Conservation (phyloP, 2,797 vertebrate genomes). For the Tiaroga cobitis region DNA sequence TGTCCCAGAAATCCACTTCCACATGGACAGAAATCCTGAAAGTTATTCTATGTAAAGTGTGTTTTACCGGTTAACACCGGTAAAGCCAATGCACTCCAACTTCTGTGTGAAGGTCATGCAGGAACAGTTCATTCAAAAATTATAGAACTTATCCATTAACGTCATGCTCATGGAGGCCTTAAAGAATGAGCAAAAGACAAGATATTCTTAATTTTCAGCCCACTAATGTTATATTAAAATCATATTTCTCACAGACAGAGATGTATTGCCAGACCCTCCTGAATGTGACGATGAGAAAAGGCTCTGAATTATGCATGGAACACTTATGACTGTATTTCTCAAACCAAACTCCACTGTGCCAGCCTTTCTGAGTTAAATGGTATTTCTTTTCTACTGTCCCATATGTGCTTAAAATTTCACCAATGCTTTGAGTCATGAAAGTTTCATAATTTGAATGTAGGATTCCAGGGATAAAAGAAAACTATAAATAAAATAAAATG, state of each 20-base stretch:
- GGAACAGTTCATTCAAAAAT: conserved; percentile 37
- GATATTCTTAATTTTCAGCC: conserved; percentile 53
- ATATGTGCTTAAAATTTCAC: conserved; percentile 1
- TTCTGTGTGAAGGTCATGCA: conserved; percentile 53
- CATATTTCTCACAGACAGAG: conserved; percentile 68
- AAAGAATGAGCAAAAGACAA: conserved; percentile 27
- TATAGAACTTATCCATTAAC: conserved; percentile 43
- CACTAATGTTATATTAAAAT: conserved; percentile 70
- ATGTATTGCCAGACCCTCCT: conserved; percentile 64
- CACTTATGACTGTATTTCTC: conserved; percentile 70
- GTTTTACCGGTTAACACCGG: background rate
- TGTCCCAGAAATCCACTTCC: conserved; percentile 24
- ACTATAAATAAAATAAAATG: background rate
- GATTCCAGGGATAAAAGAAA: background rate
- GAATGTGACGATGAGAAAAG: conserved; percentile 72
- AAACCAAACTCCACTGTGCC: conserved; percentile 63
- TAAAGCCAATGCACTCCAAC: background rate
- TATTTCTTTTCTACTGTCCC: background rate
- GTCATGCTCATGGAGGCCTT: conserved; percentile 14
- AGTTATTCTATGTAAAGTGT: background rate
- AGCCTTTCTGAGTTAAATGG: conserved; percentile 22
- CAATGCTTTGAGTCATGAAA: background rate
- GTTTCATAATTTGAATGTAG: background rate
- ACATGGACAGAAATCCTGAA: background rate
- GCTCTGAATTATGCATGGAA: conserved; percentile 74